Base-by-base conservation (phyloP, 2,797 vertebrate species). In the Pteronotus mesoamericanus region DNA sequence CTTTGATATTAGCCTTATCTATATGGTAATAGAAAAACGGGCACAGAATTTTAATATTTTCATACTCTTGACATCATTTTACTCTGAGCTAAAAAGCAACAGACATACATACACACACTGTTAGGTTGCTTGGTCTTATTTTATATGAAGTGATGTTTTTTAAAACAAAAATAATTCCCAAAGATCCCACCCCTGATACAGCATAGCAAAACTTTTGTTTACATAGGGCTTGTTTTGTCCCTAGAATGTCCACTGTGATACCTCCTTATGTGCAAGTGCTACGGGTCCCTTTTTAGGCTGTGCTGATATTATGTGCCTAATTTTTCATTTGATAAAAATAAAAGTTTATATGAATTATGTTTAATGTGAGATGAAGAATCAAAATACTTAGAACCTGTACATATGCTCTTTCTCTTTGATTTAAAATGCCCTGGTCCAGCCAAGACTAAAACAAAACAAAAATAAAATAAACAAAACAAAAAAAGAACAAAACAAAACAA, bases 1-100 rank as follows among this genome's bases (percentile, higher is more conserved):
- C 51, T 93, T 89, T 89, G 71, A 93, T 87, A 91, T 82, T 46
- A 93, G 59, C 34, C n/a, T 93, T 93, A 88, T 74, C 71, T 77
- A 34, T 75, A 74, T 53, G 39, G 18, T 91, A 87, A 92, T 42
- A 34, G 44, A 66, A 74, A 89, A 86, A 89, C 4, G 5, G 21
- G 26, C 22, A 3, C 24, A 68, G 37, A 15, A 85, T 55, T 86
- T 92, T 82, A 37, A 90, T 88, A 46, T 82, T 74, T 95, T 94
- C 34, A 64, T 59, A 46, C 6, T 42, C 32, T 90, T 94, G 11
- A 26, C 82, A 69, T 78, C 3, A 89, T 79, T 75, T 91, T 80
- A 59, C 22, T 84, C 42, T 86, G 29, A 44, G 12, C 29, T 24
- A 91, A 90, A 95, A 87, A 66, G 29, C 85, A 69, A 51, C 1